phyloP scores from a whole-genome alignment of 2,888 invertebrate genomes.

The Listrodromus nycthemerus region DNA sequence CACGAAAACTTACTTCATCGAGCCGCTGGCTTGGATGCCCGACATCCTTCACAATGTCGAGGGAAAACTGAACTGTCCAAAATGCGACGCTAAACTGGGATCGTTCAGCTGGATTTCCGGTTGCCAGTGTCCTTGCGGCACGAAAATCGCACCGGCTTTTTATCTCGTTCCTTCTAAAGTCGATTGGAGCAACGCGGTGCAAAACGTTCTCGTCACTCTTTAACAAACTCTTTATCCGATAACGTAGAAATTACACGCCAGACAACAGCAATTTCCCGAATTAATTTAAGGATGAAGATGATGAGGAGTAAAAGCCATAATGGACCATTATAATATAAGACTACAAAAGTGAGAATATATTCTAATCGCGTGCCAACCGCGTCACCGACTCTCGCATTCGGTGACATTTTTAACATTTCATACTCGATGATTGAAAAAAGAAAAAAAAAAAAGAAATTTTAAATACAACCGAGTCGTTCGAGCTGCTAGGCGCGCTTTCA shows the following conservation, averaged over 20 bases:
- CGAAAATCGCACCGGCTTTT: slow-evolving; percentile 95
- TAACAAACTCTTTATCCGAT: slow-evolving; percentile 81
- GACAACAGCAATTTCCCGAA: slow-evolving; percentile 27
- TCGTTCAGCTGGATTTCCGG: slow-evolving; percentile 95
- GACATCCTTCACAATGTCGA: slow-evolving; percentile 89
- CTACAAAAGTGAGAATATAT: slow-evolving; percentile 65
- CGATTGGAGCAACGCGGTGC: slow-evolving; percentile 94
- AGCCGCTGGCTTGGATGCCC: slow-evolving; percentile 96
- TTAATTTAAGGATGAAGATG: slow-evolving; percentile 12
- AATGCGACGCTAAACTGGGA: slow-evolving; percentile 93
- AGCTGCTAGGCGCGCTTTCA: slow-evolving; percentile 63
- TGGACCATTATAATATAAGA: slow-evolving; percentile 64
- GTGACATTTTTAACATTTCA: slow-evolving; percentile 60
- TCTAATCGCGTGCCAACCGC: slow-evolving; percentile 68
- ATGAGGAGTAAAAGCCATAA: slow-evolving; percentile 5
- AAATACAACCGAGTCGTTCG: slow-evolving; percentile 17
- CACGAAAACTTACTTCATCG: slow-evolving; percentile 92
- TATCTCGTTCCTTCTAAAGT: slow-evolving; percentile 96
- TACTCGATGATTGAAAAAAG: slow-evolving; percentile 42
- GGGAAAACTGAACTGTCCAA: slow-evolving; percentile 94
- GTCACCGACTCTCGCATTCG: slow-evolving; percentile 34
- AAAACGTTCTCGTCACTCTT: slow-evolving; percentile 94
- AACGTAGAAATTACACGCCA: not conserved
- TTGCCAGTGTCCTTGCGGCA: slow-evolving; percentile 95
- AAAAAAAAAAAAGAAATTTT: slow-evolving; percentile 31